Evolutionary conservation across 2,888 invertebrate genomes (phyloP), one percentile per base, ranked within the genome.

Genomic region (Mayetiola destructor): DNA sequence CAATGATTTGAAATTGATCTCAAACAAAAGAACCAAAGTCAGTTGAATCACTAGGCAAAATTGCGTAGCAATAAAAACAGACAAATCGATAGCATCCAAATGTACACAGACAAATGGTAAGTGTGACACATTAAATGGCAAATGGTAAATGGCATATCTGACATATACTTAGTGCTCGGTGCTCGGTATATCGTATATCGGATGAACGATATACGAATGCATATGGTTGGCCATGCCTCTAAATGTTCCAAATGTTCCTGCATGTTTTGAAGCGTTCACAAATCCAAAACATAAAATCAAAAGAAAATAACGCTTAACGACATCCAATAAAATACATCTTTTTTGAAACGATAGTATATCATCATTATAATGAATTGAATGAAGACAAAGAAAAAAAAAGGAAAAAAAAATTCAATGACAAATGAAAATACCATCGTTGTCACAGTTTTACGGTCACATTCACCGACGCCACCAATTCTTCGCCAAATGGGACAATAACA

Each of bases 331-430:
- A 48, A 48, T 48, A 48, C n/a, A n/a, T n/a, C n/a, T 48, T 27
- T 23, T 2, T 27, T n/a, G 48, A 48, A 48, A 48, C 27, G 23
- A 27, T n/a, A 14, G 29, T 48, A 27, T 48, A 48, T 48, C 48
- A 48, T 48, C 48, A 48, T 48, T 48, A 48, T 48, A 48, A 48
- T n/a, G n/a, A n/a, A n/a, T 27, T 27, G 48, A 48, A 48, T 48
- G 48, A 48, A 48, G 27, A 48, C 27, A 48, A n/a, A n/a, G n/a
- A n/a, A n/a, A n/a, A n/a, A n/a, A n/a, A n/a, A n/a, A n/a, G n/a
- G n/a, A n/a, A n/a, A n/a, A n/a, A n/a, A n/a, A n/a, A n/a, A n/a
- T n/a, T n/a, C n/a, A n/a, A n/a, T n/a, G n/a, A n/a, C n/a, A n/a
- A n/a, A n/a, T n/a, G n/a, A n/a, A 48, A 48, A 48, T 48, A 27